These are phyloP conservation scores for Parnassius smintheus DNA, from an alignment of 2,888 invertebrate species.

Conservation along the genomic window DNA sequence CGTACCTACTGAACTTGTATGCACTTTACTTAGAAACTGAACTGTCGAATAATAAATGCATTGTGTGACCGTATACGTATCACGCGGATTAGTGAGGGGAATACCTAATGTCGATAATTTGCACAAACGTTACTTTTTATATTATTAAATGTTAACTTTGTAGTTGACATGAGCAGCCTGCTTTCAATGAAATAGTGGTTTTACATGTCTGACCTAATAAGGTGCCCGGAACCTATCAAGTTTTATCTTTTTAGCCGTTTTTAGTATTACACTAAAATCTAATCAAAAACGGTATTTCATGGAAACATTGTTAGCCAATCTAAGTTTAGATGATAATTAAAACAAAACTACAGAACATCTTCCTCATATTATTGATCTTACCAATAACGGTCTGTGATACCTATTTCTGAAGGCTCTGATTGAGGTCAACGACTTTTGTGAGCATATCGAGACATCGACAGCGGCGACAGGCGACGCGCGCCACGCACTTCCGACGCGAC, in stretches of 20 bases:
- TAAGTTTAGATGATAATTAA: too few species aligned
- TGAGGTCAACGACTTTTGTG: constrained; percentile 71
- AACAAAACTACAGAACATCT: too few species aligned
- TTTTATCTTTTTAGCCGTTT: too few species aligned
- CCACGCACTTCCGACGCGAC: constrained; percentile 80
- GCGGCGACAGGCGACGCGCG: constrained; percentile 56
- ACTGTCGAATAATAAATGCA: constrained; percentile 80
- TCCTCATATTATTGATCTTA: constrained; percentile 46
- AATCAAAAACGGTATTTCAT: too few species aligned
- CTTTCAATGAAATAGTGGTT: too few species aligned
- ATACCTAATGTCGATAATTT: constrained; percentile 71
- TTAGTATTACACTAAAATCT: too few species aligned
- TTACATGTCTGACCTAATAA: too few species aligned
- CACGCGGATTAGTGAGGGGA: constrained; percentile 74
- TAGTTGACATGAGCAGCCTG: too few species aligned
- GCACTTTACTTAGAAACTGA: constrained; percentile 78
- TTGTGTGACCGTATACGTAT: constrained; percentile 76
- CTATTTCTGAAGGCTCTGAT: constrained; percentile 67
- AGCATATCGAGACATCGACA: constrained; percentile 73
- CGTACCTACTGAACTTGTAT: constrained; percentile 60
- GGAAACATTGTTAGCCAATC: too few species aligned
- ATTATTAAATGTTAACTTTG: neutral
- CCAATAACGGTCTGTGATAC: constrained; percentile 60
- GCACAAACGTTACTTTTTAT: constrained; percentile 40
- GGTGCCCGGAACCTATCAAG: too few species aligned